Conservation (phyloP, 2,888 invertebrate species). For the Dusona sp. region DNA sequence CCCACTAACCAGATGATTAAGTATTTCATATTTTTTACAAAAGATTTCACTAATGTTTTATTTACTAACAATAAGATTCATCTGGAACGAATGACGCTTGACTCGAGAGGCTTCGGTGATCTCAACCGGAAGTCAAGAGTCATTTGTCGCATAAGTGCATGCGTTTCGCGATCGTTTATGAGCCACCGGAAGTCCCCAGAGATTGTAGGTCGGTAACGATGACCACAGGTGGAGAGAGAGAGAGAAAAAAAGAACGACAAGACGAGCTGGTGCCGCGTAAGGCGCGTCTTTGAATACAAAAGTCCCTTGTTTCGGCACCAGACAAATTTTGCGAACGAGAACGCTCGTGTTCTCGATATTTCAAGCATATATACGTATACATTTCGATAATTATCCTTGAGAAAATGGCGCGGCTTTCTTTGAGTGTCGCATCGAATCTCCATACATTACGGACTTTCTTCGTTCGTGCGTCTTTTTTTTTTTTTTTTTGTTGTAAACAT, state of each 20-base stretch:
- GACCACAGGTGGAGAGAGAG: slow-evolving; percentile 5
- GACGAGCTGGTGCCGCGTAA: not conserved
- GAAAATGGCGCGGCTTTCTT: slow-evolving; percentile 52
- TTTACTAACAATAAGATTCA: not conserved
- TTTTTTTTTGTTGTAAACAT: slow-evolving; percentile 5
- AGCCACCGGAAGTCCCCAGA: slow-evolving; percentile 74
- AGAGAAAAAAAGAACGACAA: slow-evolving; percentile 5
- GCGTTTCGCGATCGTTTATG: slow-evolving; percentile 75
- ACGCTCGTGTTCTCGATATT: slow-evolving; percentile 20
- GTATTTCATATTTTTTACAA: too few relatives aligned
- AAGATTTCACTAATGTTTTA: not conserved
- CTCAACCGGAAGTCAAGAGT: slow-evolving; percentile 56
- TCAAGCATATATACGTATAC: not conserved
- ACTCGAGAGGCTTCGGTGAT: slow-evolving; percentile 12
- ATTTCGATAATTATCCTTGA: slow-evolving; percentile 25
- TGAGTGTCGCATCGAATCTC: slow-evolving; percentile 60
- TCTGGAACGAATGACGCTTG: not conserved
- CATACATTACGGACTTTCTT: slow-evolving; percentile 66
- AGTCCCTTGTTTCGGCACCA: not conserved
- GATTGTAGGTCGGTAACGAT: slow-evolving; percentile 69
- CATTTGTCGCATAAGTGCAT: slow-evolving; percentile 77
- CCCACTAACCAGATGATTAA: too few relatives aligned
- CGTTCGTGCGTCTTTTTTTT: slow-evolving; percentile 1
- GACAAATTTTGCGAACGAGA: slow-evolving; percentile 34
- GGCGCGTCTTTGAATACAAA: slow-evolving; percentile 33